Evolutionary conservation across 2,888 invertebrate species (phyloP).

Genomic region (Diachrysia chrysitis): DNA sequence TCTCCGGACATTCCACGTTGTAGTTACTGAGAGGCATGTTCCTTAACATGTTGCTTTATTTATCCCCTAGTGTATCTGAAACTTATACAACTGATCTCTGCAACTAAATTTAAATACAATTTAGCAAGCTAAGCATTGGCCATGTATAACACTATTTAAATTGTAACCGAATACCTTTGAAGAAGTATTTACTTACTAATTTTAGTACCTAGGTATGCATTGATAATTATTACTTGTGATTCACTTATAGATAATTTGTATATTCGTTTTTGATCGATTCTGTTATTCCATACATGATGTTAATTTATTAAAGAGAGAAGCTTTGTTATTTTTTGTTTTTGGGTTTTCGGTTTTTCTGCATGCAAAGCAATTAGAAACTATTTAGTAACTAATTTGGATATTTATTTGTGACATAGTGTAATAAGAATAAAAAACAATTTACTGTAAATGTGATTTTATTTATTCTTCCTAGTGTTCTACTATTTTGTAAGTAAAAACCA

Average conservation of each 20-base stretch:
- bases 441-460: constrained; percentile 13
- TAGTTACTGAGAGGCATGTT: too few species aligned
- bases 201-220: not conserved
- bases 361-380: constrained; percentile 23
- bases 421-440: constrained; percentile 47
- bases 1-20: too few species aligned
- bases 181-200: not conserved
- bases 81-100: too few species aligned
- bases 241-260: constrained; percentile 15
- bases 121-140: not conserved
- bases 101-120: not conserved
- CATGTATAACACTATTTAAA: not conserved
- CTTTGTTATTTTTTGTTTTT: constrained; percentile 18
- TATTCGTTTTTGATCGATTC: constrained; percentile 12
- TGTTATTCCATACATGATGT: constrained; percentile 6
- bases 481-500: too few species aligned
- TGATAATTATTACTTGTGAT: constrained; percentile 8
- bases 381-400: constrained; percentile 31
- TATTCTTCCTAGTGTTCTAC: too few species aligned
- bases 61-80: too few species aligned
- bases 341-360: constrained; percentile 16
- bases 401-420: constrained; percentile 47
- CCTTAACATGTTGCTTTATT: too few species aligned
- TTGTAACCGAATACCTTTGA: constrained; percentile 1
- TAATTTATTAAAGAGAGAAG: constrained; percentile 17